Evolutionary conservation across 2,797 vertebrate species (phyloP).

Genomic region (Enteromius afrohamiltoni): DNA sequence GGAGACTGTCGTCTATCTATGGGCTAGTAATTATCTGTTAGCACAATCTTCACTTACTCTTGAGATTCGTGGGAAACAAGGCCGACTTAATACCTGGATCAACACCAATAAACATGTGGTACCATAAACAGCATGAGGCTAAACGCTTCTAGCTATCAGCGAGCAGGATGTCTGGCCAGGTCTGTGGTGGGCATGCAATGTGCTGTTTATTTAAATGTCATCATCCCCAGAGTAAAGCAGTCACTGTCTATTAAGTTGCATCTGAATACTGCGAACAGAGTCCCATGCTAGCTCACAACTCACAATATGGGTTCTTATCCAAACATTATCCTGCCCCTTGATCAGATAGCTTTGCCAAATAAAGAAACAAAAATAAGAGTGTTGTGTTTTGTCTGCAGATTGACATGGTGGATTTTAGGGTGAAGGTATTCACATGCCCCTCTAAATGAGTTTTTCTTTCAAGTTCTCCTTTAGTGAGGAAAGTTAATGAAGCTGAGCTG

Average conservation of each 20-base stretch:
- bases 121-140: slow-evolving; percentile 44
- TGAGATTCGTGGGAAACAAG: slow-evolving; percentile 44
- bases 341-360: slow-evolving; percentile 49
- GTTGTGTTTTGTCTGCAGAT: slow-evolving; percentile 32
- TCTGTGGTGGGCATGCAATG: slow-evolving; percentile 9
- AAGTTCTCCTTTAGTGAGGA: slow-evolving; percentile 29
- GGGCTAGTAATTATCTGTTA: neutral
- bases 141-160: slow-evolving; percentile 30
- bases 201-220: slow-evolving; percentile 50
- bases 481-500: slow-evolving; percentile 34
- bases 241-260: slow-evolving; percentile 36
- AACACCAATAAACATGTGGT: slow-evolving; percentile 46
- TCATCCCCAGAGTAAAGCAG: slow-evolving; percentile 18
- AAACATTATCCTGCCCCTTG: slow-evolving; percentile 35
- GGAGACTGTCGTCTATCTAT: neutral
- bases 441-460: slow-evolving; percentile 17
- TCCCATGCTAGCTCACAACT: slow-evolving; percentile 2
- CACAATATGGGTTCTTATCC: slow-evolving; percentile 13
- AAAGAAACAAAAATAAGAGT: slow-evolving; percentile 49
- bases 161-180: slow-evolving; percentile 4
- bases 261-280: slow-evolving; percentile 21
- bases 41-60: slow-evolving; percentile 7
- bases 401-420: slow-evolving; percentile 39
- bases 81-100: slow-evolving; percentile 47
- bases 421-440: slow-evolving; percentile 48